Evolutionary conservation across 1,140 invertebrate genomes (phyloP).

Genomic region (Orchesella cincta): DNA sequence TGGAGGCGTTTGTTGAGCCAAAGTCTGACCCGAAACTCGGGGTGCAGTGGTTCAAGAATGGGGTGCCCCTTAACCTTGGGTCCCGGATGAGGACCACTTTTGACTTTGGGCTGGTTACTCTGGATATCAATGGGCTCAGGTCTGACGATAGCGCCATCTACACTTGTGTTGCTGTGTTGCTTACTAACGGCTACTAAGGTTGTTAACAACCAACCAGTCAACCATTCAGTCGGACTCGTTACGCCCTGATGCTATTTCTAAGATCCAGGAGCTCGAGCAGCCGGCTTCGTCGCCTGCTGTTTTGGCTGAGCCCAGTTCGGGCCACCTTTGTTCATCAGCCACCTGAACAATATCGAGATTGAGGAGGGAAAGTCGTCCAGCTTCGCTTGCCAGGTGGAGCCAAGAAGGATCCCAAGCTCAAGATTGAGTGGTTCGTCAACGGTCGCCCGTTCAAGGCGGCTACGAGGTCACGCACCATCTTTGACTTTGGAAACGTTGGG

Average conservation of each 20-base stretch:
- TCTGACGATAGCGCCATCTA: constrained; percentile 91
- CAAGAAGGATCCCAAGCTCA: constrained; percentile 81
- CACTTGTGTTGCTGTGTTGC: constrained; percentile 86
- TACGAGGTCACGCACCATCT: constrained; percentile 77
- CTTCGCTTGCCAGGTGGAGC: constrained; percentile 93
- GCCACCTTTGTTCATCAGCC: constrained; percentile 83
- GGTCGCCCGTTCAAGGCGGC: constrained; percentile 77
- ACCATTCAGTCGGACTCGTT: constrained; percentile 78
- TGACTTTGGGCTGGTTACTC: constrained; percentile 89
- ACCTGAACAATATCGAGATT: constrained; percentile 86
- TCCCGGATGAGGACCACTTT: constrained; percentile 82
- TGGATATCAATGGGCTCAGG: constrained; percentile 83
- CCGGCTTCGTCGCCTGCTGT: constrained; percentile 65
- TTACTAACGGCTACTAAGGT: constrained; percentile 85
- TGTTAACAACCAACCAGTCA: constrained; percentile 66
- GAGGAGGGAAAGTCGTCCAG: constrained; percentile 87
- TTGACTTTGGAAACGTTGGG: constrained; percentile 85
- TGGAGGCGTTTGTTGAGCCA: constrained; percentile 95
- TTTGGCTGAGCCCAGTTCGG: constrained; percentile 76
- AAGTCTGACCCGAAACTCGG: constrained; percentile 70
- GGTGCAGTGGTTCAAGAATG: constrained; percentile 82
- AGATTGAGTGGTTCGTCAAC: constrained; percentile 88
- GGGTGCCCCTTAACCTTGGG: constrained; percentile 62
- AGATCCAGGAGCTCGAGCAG: constrained; percentile 82
- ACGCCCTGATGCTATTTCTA: constrained; percentile 84